phyloP scores from a whole-genome alignment of 2,113 vertebrate genomes.

The Willisornis vidua region DNA sequence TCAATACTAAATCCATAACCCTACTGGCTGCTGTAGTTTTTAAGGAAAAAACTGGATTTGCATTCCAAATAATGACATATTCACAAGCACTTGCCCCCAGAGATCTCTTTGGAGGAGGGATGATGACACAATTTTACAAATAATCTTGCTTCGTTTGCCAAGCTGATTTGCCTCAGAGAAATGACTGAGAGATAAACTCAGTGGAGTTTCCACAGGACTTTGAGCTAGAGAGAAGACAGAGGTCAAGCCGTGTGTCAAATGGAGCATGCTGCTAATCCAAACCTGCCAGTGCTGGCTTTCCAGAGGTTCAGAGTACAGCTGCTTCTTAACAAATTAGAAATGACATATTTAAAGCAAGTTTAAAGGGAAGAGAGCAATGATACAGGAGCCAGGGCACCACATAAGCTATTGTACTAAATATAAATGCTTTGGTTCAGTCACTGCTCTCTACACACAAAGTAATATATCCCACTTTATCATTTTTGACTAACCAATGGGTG shows the following conservation, averaged over 20 bases:
- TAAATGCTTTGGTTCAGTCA: not conserved
- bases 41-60: not conserved
- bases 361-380: not conserved
- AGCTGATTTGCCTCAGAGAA: slow-evolving; percentile 1
- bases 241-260: not conserved
- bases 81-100: not conserved
- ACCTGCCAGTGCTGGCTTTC: not conserved
- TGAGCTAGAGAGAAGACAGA: not conserved
- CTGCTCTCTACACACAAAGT: not conserved
- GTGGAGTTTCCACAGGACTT: not conserved
- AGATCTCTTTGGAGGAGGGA: not conserved
- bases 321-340: not conserved
- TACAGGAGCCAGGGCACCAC: not conserved
- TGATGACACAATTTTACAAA: not conserved
- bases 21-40: not conserved
- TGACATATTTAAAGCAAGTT: not conserved
- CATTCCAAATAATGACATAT: not conserved
- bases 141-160: not conserved
- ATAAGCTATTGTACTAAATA: not conserved
- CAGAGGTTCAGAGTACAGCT: not conserved
- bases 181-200: not conserved
- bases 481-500: not conserved
- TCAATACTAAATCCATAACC: not conserved
- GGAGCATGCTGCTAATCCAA: not conserved
- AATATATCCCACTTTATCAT: not conserved